A percentile compares a stretch with the other conserved stretches of the same genome.
Evolutionary conservation across 1,140 invertebrate genomes (phyloP).

Genomic region (Cydia splendana): DNA sequence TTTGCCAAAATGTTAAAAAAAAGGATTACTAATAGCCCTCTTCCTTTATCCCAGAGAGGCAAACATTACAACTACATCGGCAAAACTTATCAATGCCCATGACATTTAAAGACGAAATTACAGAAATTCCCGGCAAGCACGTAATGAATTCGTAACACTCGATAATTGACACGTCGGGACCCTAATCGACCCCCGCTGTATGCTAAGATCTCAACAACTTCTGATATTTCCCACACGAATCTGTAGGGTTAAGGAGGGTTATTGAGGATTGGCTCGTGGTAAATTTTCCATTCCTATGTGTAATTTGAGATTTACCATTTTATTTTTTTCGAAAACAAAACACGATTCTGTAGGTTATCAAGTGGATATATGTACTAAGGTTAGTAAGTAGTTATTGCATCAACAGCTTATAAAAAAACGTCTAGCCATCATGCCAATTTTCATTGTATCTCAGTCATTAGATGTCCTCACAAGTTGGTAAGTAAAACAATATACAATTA

Average conservation of each 20-base stretch:
- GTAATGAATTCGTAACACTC: slow-evolving; percentile 47
- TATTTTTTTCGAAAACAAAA: too few relatives aligned
- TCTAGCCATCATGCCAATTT: too few relatives aligned
- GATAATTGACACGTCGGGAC: slow-evolving; percentile 49
- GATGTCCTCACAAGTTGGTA: too few relatives aligned
- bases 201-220: slow-evolving; percentile 51
- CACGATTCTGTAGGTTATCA: too few relatives aligned
- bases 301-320: neutral
- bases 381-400: too few relatives aligned
- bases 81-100: neutral
- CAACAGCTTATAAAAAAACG: too few relatives aligned
- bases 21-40: too few relatives aligned
- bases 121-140: slow-evolving; percentile 6
- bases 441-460: too few relatives aligned
- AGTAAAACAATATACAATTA: too few relatives aligned
- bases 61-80: neutral
- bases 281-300: neutral
- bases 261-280: slow-evolving; percentile 39
- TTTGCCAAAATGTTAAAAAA: too few relatives aligned
- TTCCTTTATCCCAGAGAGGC: neutral
- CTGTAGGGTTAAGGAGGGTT: slow-evolving; percentile 36
- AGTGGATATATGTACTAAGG: too few relatives aligned
- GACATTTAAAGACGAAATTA: slow-evolving; percentile 2
- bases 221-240: slow-evolving; percentile 56
- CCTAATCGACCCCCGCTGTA: slow-evolving; percentile 42